Evolutionary conservation across 2,888 invertebrate species (phyloP), one percentile per base, ranked within the genome.

Genomic region (Oxyteleia sp.): DNA sequence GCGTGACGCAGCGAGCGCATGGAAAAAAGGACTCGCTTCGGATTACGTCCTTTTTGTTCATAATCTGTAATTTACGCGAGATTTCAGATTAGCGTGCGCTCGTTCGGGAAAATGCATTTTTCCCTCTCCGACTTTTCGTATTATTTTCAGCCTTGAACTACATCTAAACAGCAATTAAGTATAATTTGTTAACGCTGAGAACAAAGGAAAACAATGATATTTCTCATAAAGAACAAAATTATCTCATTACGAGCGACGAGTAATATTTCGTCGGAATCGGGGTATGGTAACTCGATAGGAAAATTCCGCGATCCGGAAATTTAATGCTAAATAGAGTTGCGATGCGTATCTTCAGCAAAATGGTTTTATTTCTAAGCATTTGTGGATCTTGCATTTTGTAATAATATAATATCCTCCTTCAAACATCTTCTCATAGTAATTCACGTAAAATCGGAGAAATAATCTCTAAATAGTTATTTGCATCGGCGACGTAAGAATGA

Each of bases 71-170:
- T 75, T 75, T 18, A 5, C 16, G 18, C 64, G 57, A 49, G 64
- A 57, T 57, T 26, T 49, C 26, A 29, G 49, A 66, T 57, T 66
- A 55, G 38, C 38, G 5, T 4, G 26, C n/a, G n/a, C n/a, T n/a
- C 26, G 57, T 51, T 61, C 63, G 51, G 68, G 45, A 53, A 78
- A 78, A 75, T 64, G 53, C 68, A 32, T n/a, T 43, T 69, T 57
- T 59, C 57, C 49, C 11, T 49, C 72, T 41, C 29, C 66, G 29
- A 4, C 16, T n/a, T 38, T 43, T 47, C 41, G 43, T 8, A 55
- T 64, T 57, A 66, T 71, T 71, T 55, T 18, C 57, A 79, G 57
- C 79, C 79, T 71, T 79, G 79, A 79, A 79, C 79, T 71, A 79
- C 71, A 79, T 79, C 71, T 79, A 57, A 79, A 71, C 71, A 20